These are phyloP conservation scores for Phymanthus crucifer DNA, from an alignment of 92 coral and sea anemone species.

Conservation along the genomic window DNA sequence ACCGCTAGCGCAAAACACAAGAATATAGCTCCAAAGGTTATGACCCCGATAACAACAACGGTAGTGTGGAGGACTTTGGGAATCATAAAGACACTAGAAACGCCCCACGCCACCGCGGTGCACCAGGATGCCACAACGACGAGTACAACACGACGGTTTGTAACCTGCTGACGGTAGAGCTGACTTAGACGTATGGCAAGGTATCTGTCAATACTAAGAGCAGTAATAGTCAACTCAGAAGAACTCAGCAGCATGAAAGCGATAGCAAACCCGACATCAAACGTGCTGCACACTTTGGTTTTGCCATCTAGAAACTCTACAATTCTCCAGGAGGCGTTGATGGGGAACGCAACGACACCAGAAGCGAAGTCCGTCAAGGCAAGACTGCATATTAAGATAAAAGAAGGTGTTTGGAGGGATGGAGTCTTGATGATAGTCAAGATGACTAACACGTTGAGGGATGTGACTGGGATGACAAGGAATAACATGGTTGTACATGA, in stretches of 20 bases:
- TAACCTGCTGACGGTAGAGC: slow-evolving; percentile 14
- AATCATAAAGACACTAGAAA: slow-evolving; percentile 8
- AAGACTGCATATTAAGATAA: slow-evolving; percentile 23
- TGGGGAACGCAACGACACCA: slow-evolving; percentile 9
- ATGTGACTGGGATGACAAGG: slow-evolving; percentile 5
- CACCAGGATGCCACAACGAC: slow-evolving; percentile 13
- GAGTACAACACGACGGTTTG: slow-evolving; percentile 17
- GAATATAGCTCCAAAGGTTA: slow-evolving; percentile 20
- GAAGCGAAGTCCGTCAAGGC: slow-evolving; percentile 30
- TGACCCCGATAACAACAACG: slow-evolving; percentile 10
- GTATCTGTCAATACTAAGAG: slow-evolving; percentile 30
- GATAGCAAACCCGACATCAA: slow-evolving; percentile 19
- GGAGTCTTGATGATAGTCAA: slow-evolving; percentile 19
- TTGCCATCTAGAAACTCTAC: neutral
- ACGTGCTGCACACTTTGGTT: slow-evolving; percentile 11
- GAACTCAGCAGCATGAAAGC: slow-evolving; percentile 25
- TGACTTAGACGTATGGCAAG: slow-evolving; percentile 19
- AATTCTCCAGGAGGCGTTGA: slow-evolving; percentile 27
- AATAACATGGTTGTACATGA: neutral
- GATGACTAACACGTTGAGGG: slow-evolving; percentile 13
- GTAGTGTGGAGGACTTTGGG: slow-evolving; percentile 24
- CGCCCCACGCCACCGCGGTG: slow-evolving; percentile 20
- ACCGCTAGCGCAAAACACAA: slow-evolving; percentile 12
- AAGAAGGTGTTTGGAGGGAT: slow-evolving; percentile 27
- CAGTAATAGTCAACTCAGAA: slow-evolving; percentile 29